Evolutionary conservation across 1,140 invertebrate genomes (phyloP), one percentile per base, ranked within the genome.

Genomic region (Leptopilina boulardi): DNA sequence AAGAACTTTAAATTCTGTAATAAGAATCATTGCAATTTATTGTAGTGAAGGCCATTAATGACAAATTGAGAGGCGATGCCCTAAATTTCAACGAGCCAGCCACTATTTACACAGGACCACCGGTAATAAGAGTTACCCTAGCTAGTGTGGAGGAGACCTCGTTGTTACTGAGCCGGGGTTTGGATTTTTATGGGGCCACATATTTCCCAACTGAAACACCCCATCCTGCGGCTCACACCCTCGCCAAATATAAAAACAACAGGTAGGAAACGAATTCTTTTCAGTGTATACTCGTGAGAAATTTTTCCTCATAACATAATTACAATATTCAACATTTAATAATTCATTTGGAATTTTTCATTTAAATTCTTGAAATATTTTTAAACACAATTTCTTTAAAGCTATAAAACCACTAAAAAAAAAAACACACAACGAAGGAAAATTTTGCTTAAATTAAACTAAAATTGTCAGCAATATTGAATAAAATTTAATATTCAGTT

Each of bases 131-230:
- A 76, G 92, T 96, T 66, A 96, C 95, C 10, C 91, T 96, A 73
- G 96, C 95, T 23, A 96, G 94, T 66, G 92, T 96, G 70, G 95
- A 96, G 77, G 96, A 96, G 89, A 95, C 94, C 82, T 96, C 96
- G 85, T 93, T 94, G 83, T 90, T 96, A 42, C 91, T 96, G 59
- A 95, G 96, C 88, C 95, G 95, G 83, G 96, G 96, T 13, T 91
- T 96, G 59, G 95, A 96, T 89, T 96, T 96, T 92, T 96, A 96
- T 85, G 95, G 95, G 30, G 95, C 95, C 56, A 96, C 96, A 2
- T 96, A 94, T 91, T 96, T 96, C 90, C 95, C 95, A 34, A 96
- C 95, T 6, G 96, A 96, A 84, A 92, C 95, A 71, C 93, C 94
- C 70, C 93, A 94, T 82, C 92, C 92, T 23, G 92, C 92, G 72